Percentiles rank a stretch among this genome's conserved stretches.
These are phyloP conservation scores for Loriculus beryllinus DNA, from an alignment of 2,797 vertebrate species.

Conservation along the genomic window DNA sequence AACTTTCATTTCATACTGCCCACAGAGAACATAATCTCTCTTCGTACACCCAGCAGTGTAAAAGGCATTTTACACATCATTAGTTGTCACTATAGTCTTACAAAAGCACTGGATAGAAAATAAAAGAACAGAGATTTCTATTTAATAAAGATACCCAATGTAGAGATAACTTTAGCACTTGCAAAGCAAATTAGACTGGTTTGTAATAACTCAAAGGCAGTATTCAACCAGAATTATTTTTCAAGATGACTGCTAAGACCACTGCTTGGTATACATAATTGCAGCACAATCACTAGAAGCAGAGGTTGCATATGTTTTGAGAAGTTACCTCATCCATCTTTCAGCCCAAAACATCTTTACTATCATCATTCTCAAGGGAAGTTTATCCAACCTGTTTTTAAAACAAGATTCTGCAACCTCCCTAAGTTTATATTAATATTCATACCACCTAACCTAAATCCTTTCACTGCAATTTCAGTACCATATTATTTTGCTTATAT, in stretches of 20 bases:
- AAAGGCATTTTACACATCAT: not conserved
- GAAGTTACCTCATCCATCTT: not conserved
- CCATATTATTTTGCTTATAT: not conserved
- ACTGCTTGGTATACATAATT: not conserved
- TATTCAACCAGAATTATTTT: not conserved
- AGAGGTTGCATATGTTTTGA: not conserved
- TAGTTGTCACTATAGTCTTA: not conserved
- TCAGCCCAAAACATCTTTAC: not conserved
- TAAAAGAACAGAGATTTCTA: not conserved
- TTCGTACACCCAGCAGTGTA: not conserved
- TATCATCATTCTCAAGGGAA: not conserved
- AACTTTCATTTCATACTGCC: not conserved
- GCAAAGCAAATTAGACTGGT: not conserved
- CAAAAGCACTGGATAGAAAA: not conserved
- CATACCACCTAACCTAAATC: not conserved
- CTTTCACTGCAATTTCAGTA: not conserved
- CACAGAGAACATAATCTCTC: not conserved
- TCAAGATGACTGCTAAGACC: not conserved
- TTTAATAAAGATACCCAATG: not conserved
- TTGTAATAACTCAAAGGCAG: not conserved
- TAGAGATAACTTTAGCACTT: accelerated
- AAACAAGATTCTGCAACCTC: not conserved
- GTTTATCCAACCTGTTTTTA: not conserved
- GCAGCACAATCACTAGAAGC: not conserved
- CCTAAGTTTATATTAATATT: not conserved